These are phyloP conservation scores for Dinoponera quadriceps DNA, from an alignment of 1,140 invertebrate genomes.

Conservation along the genomic window DNA sequence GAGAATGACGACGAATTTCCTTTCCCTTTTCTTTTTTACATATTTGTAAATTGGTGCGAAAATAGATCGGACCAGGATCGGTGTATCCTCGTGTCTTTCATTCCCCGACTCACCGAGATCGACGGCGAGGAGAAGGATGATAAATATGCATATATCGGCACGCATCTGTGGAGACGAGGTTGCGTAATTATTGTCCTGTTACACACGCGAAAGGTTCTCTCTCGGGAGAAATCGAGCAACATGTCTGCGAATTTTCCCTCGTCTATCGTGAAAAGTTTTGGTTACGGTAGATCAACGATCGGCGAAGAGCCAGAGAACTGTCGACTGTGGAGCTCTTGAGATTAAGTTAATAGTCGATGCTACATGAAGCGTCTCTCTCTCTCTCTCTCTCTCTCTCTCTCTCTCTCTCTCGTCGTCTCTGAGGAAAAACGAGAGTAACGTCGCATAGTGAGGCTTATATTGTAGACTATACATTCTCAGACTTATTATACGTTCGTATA, in stretches of 20 bases:
- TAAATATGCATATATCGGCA: conserved; percentile 11
- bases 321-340: conserved; percentile 16
- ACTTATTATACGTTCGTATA: conserved; percentile 57
- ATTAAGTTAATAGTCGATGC: conserved; percentile 46
- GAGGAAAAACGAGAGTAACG: conserved; percentile 11
- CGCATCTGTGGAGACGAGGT: conserved; percentile 24
- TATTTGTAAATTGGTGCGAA: conserved; percentile 76
- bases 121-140: background rate
- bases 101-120: conserved; percentile 49
- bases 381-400: conserved; percentile 10
- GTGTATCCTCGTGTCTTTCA: conserved; percentile 63
- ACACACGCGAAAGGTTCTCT: conserved; percentile 11
- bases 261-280: conserved; percentile 41
- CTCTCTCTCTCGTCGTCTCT: conserved; percentile 6
- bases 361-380: conserved; percentile 18
- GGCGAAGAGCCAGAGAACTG: conserved; percentile 12
- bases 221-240: conserved; percentile 4
- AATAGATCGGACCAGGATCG: conserved; percentile 69
- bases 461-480: conserved; percentile 29
- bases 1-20: background rate
- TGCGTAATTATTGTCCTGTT: conserved; percentile 50
- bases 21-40: conserved; percentile 72
- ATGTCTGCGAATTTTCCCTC: conserved; percentile 28
- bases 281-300: conserved; percentile 8
- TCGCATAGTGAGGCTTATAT: conserved; percentile 34